Percentiles rank a stretch among this genome's conserved stretches.
phyloP scores from a whole-genome alignment of 2,113 vertebrate species.

The Ammodytes dubius region DNA sequence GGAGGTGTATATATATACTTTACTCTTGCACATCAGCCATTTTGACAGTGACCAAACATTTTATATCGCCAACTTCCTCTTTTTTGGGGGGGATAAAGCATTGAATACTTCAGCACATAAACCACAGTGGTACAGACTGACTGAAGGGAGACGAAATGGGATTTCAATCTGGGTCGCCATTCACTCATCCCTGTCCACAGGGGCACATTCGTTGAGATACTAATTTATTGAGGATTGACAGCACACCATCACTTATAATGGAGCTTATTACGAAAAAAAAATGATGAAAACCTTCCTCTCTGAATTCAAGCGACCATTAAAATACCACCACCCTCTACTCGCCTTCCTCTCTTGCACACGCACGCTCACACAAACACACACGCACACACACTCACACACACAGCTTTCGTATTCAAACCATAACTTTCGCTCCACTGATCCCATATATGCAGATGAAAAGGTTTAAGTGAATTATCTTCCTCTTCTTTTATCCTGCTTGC shows the following conservation, averaged over 20 bases:
- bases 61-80: conserved; percentile 5
- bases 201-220: not conserved
- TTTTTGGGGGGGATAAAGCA: conserved; percentile 1
- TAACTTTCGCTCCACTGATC: conserved; percentile 2
- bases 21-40: not conserved
- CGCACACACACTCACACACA: not conserved
- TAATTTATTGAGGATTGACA: conserved; percentile 1
- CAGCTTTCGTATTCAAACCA: not conserved
- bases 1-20: not conserved
- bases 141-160: not conserved
- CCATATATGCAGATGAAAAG: conserved; percentile 15
- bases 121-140: not conserved
- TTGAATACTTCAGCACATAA: conserved; percentile 4
- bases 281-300: not conserved
- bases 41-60: conserved; percentile 20
- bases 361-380: no score
- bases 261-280: not conserved
- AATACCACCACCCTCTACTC: not conserved
- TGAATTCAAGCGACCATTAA: conserved; percentile 14
- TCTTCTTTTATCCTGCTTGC: conserved; percentile 11
- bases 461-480: conserved; percentile 33
- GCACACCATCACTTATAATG: conserved; percentile 14
- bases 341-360: no score
- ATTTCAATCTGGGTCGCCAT: conserved; percentile 3
- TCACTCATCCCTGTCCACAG: conserved; percentile 17